Evolutionary conservation across 2,113 vertebrate species (phyloP), one percentile per base, ranked within the genome.

Genomic region (Falcunculus frontatus): DNA sequence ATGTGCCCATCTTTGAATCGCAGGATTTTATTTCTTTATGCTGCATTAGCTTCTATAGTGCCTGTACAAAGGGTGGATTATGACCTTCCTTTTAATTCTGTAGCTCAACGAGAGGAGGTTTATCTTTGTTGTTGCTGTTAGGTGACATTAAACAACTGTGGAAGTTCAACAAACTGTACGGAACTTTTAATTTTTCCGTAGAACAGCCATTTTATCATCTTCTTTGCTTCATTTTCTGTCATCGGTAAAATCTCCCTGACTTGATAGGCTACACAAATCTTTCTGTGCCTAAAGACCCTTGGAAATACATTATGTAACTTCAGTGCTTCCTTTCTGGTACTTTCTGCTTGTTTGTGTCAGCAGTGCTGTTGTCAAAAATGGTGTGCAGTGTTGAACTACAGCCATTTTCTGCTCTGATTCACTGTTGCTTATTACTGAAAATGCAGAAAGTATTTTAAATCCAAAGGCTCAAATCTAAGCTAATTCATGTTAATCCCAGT

Each of bases 31-130:
- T 82, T 92, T 94, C 74, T 84, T 82, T 87, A 53, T 46, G 39
- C 41, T 84, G 39, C 39, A 60, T 81, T 95, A 95, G 32, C 27
- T 77, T 89, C 63, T 74, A 3, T 33, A 37, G 56, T 75, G 76
- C 35, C 32, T 50, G 3, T 41, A 72, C 13, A 84, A 94, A 91
- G 65, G 47, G 56, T 87, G 41, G 68, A 80, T 92, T 86, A 80
- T 81, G 59, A 67, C 35, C 42, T 95, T 87, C 29, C 32, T 92
- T 92, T 90, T 90, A 80, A 67, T 90, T 95, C 52, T 89, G 39
- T 81, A 46, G 35, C 47, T 92, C 37, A 84, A 42, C 49, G 35
- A 68, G 39, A 59, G 44, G 55, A 74, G 68, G 13, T 84, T 84
- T 50, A 7, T 84, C 39, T 70, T 72, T 77, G 13, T 79, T 83